Evolutionary conservation across 2,113 vertebrate species (phyloP).

Genomic region (Mus pahari): DNA sequence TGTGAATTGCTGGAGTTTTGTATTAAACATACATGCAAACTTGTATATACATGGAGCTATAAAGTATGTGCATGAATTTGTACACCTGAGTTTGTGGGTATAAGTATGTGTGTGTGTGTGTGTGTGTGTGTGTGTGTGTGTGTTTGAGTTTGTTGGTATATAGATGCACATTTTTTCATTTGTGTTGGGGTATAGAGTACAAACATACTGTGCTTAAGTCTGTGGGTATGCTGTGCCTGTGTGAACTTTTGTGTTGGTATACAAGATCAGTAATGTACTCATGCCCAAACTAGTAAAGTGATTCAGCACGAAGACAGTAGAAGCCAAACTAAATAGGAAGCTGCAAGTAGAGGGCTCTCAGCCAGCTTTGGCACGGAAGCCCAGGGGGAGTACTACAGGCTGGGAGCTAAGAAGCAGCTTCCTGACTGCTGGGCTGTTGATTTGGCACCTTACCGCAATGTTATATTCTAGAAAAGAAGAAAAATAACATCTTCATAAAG

Average conservation of each 20-base stretch:
- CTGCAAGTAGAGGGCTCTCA: background rate
- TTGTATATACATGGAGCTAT: accelerated
- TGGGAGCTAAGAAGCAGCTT: background rate
- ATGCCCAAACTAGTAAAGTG: constrained; percentile 15
- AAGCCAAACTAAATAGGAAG: constrained; percentile 40
- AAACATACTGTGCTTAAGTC: background rate
- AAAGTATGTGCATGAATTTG: background rate
- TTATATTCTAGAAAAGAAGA: constrained; percentile 51
- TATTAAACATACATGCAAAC: accelerated
- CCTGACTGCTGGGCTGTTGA: constrained; percentile 44
- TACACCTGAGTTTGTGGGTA: background rate
- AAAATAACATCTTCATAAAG: constrained; percentile 50
- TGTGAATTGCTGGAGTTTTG: background rate
- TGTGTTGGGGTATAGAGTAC: accelerated
- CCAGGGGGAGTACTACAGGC: background rate
- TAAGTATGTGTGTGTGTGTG: accelerated
- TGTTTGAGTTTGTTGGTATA: accelerated
- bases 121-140: no score
- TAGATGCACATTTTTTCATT: accelerated
- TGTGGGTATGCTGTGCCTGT: accelerated
- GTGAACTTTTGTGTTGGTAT: background rate
- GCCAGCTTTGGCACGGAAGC: constrained; percentile 27
- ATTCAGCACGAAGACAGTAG: constrained; percentile 18
- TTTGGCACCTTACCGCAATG: constrained; percentile 46
- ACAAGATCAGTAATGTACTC: background rate